These are phyloP conservation scores for Megathymus violae DNA, from an alignment of 1,140 invertebrate species.

Conservation along the genomic window DNA sequence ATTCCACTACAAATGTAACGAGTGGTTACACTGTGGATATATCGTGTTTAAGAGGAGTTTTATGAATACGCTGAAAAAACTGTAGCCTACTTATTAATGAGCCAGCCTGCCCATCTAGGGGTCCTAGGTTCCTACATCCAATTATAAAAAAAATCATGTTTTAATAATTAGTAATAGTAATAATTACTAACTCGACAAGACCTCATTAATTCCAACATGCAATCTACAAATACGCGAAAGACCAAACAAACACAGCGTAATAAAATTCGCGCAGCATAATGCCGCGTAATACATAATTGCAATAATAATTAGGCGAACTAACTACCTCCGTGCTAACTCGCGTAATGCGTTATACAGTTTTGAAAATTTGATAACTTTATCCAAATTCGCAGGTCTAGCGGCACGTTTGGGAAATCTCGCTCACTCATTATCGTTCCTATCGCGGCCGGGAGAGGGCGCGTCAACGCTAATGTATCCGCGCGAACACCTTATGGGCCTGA, in stretches of 20 bases:
- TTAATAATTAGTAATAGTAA: too few relatives aligned
- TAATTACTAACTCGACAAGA: too few relatives aligned
- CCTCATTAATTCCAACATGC: neutral
- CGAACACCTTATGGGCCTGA: constrained; percentile 54
- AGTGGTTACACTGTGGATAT: too few relatives aligned
- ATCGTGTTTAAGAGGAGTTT: too few relatives aligned
- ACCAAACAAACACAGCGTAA: constrained; percentile 6
- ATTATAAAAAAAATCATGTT: too few relatives aligned
- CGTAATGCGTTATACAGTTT: constrained; percentile 74
- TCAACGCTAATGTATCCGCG: constrained; percentile 65
- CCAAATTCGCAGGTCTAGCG: constrained; percentile 73
- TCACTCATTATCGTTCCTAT: constrained; percentile 73
- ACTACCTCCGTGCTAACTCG: constrained; percentile 41
- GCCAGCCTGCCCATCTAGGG: too few relatives aligned
- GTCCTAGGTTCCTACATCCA: too few relatives aligned
- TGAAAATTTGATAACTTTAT: constrained; percentile 83
- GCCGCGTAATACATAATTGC: constrained; percentile 57
- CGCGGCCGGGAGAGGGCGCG: constrained; percentile 59
- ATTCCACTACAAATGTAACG: too few relatives aligned
- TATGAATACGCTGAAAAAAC: too few relatives aligned
- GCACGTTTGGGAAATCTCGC: constrained; percentile 76
- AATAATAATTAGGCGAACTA: constrained; percentile 70
- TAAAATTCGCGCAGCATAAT: constrained; percentile 14
- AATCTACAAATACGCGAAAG: neutral
- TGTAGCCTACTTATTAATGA: too few relatives aligned